Conservation (phyloP, 1,140 invertebrate genomes). For the Tetragonula clypearis region DNA sequence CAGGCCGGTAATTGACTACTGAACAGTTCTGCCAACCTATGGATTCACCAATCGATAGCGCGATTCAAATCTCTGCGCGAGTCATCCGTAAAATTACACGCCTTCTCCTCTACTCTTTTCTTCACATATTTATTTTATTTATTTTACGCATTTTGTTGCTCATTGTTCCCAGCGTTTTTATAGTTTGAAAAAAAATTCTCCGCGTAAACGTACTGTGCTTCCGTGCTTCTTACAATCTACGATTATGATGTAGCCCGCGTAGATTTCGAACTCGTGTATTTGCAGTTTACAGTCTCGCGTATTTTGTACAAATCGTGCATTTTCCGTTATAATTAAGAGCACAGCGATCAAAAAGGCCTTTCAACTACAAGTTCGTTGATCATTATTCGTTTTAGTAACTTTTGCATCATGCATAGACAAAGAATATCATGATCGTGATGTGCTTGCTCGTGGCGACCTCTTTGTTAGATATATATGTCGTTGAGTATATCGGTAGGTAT, state of each 20-base stretch:
- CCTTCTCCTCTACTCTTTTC: neutral
- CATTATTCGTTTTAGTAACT: neutral
- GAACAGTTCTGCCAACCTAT: conserved; percentile 33
- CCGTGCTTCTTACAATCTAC: too few species aligned
- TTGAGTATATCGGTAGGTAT: neutral
- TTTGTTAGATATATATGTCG: neutral
- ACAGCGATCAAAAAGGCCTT: neutral
- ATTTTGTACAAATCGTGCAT: neutral
- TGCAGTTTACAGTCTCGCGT: neutral
- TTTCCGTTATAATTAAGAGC: neutral
- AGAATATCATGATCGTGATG: neutral
- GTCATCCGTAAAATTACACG: neutral
- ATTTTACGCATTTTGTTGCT: neutral
- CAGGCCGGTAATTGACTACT: conserved; percentile 41
- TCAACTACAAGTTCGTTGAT: neutral
- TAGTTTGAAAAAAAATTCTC: neutral
- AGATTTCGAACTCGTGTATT: neutral
- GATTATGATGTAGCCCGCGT: too few species aligned
- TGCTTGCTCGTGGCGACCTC: neutral
- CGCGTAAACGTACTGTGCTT: too few species aligned
- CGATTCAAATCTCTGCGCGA: neutral
- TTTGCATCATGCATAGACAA: neutral
- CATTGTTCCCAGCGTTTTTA: neutral
- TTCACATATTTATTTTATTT: too few species aligned
- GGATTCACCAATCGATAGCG: neutral